Percentiles rank a stretch among this genome's conserved stretches.
phyloP scores from a whole-genome alignment of 2,113 vertebrate species.

The Nothobranchius kuhntae region DNA sequence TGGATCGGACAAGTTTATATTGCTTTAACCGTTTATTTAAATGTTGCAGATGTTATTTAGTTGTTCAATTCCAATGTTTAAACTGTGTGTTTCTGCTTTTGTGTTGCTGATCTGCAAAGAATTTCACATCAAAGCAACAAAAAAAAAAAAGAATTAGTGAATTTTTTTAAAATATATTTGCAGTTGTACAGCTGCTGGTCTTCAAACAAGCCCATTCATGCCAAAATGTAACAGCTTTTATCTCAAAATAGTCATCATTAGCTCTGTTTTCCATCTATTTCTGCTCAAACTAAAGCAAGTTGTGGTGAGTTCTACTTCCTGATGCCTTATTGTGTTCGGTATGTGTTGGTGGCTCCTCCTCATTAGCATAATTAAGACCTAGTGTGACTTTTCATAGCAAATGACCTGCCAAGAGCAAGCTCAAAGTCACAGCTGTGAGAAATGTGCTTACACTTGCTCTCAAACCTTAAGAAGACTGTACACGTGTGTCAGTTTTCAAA shows the following conservation, averaged over 20 bases:
- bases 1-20: too few relatives aligned
- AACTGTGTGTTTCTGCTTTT: neutral
- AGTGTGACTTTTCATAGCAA: constrained; percentile 32
- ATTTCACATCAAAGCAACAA: constrained; percentile 3
- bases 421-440: constrained; percentile 28
- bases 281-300: constrained; percentile 16
- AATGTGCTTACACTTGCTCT: constrained; percentile 26
- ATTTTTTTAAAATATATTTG: constrained; percentile 4
- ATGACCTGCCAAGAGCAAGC: constrained; percentile 31
- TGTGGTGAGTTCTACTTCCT: constrained; percentile 10
- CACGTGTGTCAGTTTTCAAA: neutral
- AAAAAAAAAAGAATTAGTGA: neutral
- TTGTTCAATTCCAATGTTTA: neutral
- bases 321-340: neutral
- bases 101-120: neutral
- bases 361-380: constrained; percentile 55
- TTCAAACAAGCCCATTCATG: constrained; percentile 7
- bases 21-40: too few relatives aligned
- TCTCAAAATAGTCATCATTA: constrained; percentile 7
- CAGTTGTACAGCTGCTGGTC: constrained; percentile 9
- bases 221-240: constrained; percentile 26
- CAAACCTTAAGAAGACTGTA: constrained; percentile 21
- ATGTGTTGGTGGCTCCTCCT: constrained; percentile 18
- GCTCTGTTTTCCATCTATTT: constrained; percentile 11
- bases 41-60: too few relatives aligned